Evolutionary conservation across 2,113 vertebrate species (phyloP), one percentile per base, ranked within the genome.

Genomic region (Pygoscelis adeliae): DNA sequence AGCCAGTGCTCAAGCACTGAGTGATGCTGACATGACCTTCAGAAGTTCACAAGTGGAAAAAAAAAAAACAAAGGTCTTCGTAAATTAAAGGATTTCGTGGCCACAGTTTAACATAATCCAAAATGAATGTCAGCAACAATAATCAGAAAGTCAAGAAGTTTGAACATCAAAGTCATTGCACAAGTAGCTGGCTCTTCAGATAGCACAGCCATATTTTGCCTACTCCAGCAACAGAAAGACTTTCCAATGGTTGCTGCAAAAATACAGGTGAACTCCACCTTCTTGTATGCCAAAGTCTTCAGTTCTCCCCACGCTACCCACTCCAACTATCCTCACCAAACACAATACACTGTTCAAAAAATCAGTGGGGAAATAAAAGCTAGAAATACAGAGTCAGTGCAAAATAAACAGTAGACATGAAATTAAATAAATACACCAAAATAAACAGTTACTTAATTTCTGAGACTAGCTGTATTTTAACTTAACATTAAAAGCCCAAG

Each of bases 161-260:
- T 86, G 90, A 77, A 88, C 36, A 63, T 22, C 36, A 27, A 50
- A 76, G 42, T 34, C 34, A 50, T 1, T 40, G 63, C 23, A 71
- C 26, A 47, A 85, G 21, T 3, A 46, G 56, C 4, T n/a, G 26
- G 9, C 8, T 78, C 21, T 29, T 59, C 58, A 34, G 26, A 19
- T 0, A 67, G 13, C n/a, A 77, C 46, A 83, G 21, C 5, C 0
- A 0, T 11, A 21, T 69, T 66, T 30, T 61, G 15, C 32, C 42
- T 59, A 10, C 36, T 69, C 44, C 36, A 89, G 38, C 44, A 82
- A 59, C 6, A 92, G 26, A 59, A 44, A 40, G 15, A 52, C 36
- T 25, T 86, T 8, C 32, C 32, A 65, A 20, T 0, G 9, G 12
- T 0, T 44, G 14, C 65, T 82, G 65, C 61, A 87, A 56, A 65